Percentiles rank a stretch among this genome's conserved stretches.
Conservation (phyloP, 2,113 vertebrate species). For the Thalassarche chlororhynchos region DNA sequence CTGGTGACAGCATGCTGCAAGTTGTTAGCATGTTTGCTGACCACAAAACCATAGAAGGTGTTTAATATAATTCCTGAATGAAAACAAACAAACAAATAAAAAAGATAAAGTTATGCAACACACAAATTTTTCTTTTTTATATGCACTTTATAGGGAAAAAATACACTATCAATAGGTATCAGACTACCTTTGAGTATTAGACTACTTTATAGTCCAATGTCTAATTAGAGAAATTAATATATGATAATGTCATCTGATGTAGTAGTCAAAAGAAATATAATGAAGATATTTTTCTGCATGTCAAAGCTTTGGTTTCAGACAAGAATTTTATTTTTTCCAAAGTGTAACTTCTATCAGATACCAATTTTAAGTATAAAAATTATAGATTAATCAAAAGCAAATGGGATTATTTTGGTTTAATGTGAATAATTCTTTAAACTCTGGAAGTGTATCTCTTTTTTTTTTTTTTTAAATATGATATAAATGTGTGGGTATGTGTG, state of each 20-base stretch:
- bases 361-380: not conserved
- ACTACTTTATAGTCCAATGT: not conserved
- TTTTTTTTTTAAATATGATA: not conserved
- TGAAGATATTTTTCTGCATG: not conserved
- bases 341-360: not conserved
- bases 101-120: not conserved
- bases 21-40: not conserved
- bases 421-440: not conserved
- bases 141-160: not conserved
- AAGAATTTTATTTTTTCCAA: not conserved
- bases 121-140: not conserved
- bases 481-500: no score
- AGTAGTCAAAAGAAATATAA: not conserved
- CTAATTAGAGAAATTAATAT: not conserved
- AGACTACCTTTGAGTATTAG: not conserved
- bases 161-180: not conserved
- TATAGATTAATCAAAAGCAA: not conserved
- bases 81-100: not conserved
- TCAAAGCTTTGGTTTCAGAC: not conserved
- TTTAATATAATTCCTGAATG: not conserved
- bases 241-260: not conserved
- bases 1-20: not conserved
- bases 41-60: not conserved
- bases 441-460: not conserved
- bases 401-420: not conserved